Evolutionary conservation across 2,888 invertebrate species (phyloP).

Genomic region (Ecliptopera silaceata): DNA sequence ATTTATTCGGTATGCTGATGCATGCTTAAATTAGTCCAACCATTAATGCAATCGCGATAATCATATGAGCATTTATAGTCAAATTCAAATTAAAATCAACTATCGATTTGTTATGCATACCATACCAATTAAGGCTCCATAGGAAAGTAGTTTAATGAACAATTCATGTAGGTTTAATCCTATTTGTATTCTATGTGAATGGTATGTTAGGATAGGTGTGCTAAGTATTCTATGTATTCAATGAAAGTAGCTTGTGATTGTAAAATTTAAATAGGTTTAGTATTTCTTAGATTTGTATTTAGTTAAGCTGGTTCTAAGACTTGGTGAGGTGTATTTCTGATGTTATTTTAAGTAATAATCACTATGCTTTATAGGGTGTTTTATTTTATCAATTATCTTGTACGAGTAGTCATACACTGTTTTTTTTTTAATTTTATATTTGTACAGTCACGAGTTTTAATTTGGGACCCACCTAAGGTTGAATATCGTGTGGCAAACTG

Average conservation of each 20-base stretch:
- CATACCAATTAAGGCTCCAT: constrained; percentile 49
- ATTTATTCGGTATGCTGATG: background rate
- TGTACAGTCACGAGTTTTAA: too few relatives aligned
- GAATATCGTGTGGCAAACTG: too few relatives aligned
- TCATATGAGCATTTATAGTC: constrained; percentile 16
- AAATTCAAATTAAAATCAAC: constrained; percentile 22
- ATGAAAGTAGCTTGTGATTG: constrained; percentile 11
- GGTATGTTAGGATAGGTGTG: constrained; percentile 38
- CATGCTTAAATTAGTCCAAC: constrained; percentile 1
- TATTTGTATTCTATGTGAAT: constrained; percentile 52
- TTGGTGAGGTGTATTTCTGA: too few relatives aligned
- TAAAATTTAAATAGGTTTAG: constrained; percentile 17
- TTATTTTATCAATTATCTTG: too few relatives aligned
- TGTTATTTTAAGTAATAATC: too few relatives aligned
- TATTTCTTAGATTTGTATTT: background rate
- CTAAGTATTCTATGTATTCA: constrained; percentile 29
- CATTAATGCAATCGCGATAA: constrained; percentile 12
- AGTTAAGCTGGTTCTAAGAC: too few relatives aligned
- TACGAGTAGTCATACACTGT: too few relatives aligned
- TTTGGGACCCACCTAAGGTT: too few relatives aligned
- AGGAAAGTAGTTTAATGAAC: constrained; percentile 60
- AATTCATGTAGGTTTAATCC: constrained; percentile 60
- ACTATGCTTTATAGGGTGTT: too few relatives aligned
- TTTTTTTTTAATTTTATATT: too few relatives aligned
- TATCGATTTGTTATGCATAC: constrained; percentile 43